Base-by-base conservation (phyloP, 2,113 vertebrate species). In the Onychostruthus taczanowskii region DNA sequence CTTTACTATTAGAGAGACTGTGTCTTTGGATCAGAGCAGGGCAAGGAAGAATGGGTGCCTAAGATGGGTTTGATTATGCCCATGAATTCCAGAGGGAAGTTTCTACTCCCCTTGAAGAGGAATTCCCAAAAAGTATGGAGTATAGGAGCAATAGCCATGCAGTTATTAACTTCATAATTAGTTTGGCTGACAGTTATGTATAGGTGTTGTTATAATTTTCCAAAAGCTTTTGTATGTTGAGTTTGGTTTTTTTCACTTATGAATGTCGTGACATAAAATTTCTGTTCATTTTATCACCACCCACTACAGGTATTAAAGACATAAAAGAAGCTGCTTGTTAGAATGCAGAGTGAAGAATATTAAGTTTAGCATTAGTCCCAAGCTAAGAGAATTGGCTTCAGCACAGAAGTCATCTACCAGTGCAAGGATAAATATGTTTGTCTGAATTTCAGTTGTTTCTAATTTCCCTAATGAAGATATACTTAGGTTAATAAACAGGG, bases 401-500 rank as follows among this genome's bases (percentile, higher is more conserved):
- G 46, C 24, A 46, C 22, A 35, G 16, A 35, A 74, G 20, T 68
- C 13, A 49, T 93, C 83, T 73, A 59, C 35, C 24, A 49, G 7
- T 82, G 26, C 23, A 89, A 69, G 55, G 46, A 87, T 35, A 83
- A 93, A 95, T 83, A 61, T 22, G 24, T 93, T 94, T 96, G 69
- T 69, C 80, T 92, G 92, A 84, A 94, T 93, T 94, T 83, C 58
- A 80, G 58, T 93, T 85, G 49, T 89, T 92, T 91, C 63, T 91
- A 44, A 91, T 96, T 93, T 91, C 59, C 59, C 59, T 95, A 94
- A 94, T 95, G 75, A 86, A 87, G 95, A 66, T 84, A 72, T 26
- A 94, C 46, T 70, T 53, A 74, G 61, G 59, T 93, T 96, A 91
- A 94, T 95, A 95, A 95, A 93, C 72, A 77, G 35, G 83, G 50